These are phyloP conservation scores for Anomalospiza imberbis DNA, from an alignment of 2,797 vertebrate species.

Conservation along the genomic window DNA sequence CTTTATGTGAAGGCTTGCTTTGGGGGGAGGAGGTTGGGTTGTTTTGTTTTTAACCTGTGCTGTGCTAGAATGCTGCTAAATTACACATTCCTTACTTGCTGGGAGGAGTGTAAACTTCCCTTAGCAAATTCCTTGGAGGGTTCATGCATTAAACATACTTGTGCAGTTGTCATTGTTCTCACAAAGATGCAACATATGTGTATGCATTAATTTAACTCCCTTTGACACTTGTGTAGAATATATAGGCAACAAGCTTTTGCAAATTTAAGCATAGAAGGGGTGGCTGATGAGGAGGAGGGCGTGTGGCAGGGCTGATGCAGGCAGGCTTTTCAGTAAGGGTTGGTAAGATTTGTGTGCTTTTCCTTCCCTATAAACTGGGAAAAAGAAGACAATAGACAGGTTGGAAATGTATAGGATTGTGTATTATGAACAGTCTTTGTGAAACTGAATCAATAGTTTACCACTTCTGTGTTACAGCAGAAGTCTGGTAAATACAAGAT, in stretches of 20 bases:
- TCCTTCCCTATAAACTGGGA: not conserved
- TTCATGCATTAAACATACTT: slow-evolving; percentile 37
- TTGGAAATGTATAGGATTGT: not conserved
- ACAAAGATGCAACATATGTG: slow-evolving; percentile 11
- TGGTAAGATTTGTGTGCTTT: not conserved
- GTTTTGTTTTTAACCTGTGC: slow-evolving; percentile 48
- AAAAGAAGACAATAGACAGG: not conserved
- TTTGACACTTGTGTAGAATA: slow-evolving; percentile 12
- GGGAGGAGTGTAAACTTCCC: slow-evolving; percentile 34
- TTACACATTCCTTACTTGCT: slow-evolving; percentile 31
- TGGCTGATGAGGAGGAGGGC: not conserved
- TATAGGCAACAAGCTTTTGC: not conserved
- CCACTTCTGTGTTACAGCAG: not conserved
- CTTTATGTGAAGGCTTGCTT: not conserved
- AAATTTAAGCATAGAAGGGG: not conserved
- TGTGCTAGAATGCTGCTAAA: slow-evolving; percentile 21
- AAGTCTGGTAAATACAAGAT: not conserved
- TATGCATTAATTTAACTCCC: not conserved
- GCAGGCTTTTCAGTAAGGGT: not conserved
- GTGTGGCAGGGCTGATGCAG: not conserved
- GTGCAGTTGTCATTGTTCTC: slow-evolving; percentile 29
- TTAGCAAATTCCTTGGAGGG: slow-evolving; percentile 26
- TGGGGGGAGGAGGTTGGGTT: not conserved
- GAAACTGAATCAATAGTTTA: not conserved
- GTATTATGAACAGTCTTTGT: not conserved